A percentile compares a stretch with the other conserved stretches of the same genome.
Conservation (phyloP, 2,113 vertebrate species). For the Paracanthobrama guichenoti region DNA sequence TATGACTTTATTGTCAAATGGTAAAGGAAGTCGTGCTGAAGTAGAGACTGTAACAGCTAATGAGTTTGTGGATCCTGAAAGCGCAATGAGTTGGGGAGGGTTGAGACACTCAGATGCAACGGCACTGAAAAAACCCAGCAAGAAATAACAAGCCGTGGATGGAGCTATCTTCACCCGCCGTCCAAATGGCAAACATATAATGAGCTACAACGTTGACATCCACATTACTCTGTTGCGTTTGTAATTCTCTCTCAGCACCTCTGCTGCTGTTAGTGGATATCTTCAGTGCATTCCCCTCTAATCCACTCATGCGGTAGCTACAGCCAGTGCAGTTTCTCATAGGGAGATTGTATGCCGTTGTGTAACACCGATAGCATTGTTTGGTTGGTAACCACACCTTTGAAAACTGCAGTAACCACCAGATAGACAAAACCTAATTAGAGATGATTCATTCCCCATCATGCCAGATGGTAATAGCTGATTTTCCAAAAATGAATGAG, state of each 20-base stretch:
- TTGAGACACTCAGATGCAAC: background rate
- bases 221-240: background rate
- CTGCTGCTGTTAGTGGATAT: constrained; percentile 16
- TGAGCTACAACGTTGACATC: background rate
- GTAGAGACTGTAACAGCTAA: constrained; percentile 8
- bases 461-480: background rate
- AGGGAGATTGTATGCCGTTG: background rate
- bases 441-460: background rate
- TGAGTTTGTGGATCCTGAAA: background rate
- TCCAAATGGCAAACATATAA: background rate
- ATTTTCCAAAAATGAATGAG: constrained; percentile 20
- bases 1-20: constrained; percentile 15
- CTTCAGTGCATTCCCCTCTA: constrained; percentile 10
- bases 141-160: background rate
- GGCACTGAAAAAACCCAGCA: background rate
- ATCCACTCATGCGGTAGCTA: constrained; percentile 13
- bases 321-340: background rate
- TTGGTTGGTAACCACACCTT: constrained; percentile 21
- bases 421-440: background rate
- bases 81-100: background rate
- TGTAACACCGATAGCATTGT: background rate
- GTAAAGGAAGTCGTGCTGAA: background rate
- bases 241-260: constrained; percentile 17
- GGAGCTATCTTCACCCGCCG: background rate
- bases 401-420: constrained; percentile 13